phyloP scores from a whole-genome alignment of 2,888 invertebrate species.

The Tachystola acroxantha region DNA sequence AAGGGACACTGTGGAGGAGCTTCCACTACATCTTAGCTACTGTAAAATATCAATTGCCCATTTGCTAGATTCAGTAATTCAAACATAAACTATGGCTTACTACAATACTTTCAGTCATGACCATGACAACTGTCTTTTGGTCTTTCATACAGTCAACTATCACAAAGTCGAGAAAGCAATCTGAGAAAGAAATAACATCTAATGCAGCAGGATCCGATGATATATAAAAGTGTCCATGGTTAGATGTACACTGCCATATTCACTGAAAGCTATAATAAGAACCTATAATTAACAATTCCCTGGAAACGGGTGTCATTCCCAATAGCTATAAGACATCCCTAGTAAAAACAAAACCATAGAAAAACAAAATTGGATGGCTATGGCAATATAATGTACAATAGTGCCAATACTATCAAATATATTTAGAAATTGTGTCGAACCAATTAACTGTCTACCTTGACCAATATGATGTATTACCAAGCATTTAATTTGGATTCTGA shows the following conservation, averaged over 20 bases:
- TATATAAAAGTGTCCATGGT: slow-evolving; percentile 1
- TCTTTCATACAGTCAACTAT: background rate
- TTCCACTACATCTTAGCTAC: background rate
- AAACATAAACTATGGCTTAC: background rate
- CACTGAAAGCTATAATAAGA: background rate
- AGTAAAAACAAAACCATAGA: slow-evolving; percentile 3
- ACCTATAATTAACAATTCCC: slow-evolving; percentile 1
- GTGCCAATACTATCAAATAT: background rate
- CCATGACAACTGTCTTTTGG: too few species aligned
- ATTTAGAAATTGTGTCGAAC: background rate
- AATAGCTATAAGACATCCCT: background rate
- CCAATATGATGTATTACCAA: background rate
- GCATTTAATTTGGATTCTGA: background rate
- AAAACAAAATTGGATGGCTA: background rate
- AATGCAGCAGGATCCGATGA: background rate
- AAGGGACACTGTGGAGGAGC: background rate
- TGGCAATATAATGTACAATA: background rate
- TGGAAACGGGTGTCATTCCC: background rate
- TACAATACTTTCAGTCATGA: background rate
- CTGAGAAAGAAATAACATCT: background rate
- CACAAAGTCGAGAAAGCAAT: background rate
- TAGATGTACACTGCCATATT: slow-evolving; percentile 2
- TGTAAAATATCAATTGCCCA: background rate
- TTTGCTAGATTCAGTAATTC: background rate
- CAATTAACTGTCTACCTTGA: background rate